Evolutionary conservation across 2,797 vertebrate species (phyloP).

Genomic region (Furcifer pardalis): DNA sequence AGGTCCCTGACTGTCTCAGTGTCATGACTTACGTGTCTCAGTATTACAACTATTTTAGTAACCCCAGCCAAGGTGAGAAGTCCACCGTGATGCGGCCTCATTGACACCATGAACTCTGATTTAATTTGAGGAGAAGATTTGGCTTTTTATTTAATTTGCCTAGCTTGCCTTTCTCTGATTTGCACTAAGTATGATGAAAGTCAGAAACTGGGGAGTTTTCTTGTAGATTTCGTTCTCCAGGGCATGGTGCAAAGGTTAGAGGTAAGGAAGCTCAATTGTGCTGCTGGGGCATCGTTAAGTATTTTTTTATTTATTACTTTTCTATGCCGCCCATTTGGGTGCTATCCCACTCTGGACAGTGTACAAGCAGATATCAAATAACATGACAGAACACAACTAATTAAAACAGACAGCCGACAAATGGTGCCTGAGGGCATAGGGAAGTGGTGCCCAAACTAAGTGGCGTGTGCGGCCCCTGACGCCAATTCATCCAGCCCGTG

Average conservation of each 20-base stretch:
- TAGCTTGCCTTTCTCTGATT: not conserved
- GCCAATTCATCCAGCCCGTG: no score
- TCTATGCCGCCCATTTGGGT: no score
- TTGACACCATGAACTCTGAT: not conserved
- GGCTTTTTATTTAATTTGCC: not conserved
- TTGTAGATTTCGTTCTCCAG: not conserved
- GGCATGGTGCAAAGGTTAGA: not conserved
- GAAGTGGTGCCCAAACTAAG: no score
- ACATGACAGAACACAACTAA: no score
- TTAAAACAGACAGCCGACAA: no score
- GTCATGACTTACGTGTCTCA: constrained; percentile 98
- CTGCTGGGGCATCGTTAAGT: no score
- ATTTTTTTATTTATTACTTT: no score
- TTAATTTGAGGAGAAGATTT: not conserved
- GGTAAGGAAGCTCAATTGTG: not conserved
- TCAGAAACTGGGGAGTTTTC: not conserved
- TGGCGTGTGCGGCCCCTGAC: no score
- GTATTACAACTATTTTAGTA: constrained; percentile 94
- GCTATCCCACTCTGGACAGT: no score
- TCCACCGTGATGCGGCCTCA: not conserved
- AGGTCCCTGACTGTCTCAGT: constrained; percentile 93
- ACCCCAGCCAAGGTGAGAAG: constrained; percentile 75
- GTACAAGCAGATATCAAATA: no score
- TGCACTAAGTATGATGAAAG: not conserved
- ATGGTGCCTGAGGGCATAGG: no score